Evolutionary conservation across 2,888 invertebrate species (phyloP), one percentile per base, ranked within the genome.

Genomic region (Prenolepis imparis): DNA sequence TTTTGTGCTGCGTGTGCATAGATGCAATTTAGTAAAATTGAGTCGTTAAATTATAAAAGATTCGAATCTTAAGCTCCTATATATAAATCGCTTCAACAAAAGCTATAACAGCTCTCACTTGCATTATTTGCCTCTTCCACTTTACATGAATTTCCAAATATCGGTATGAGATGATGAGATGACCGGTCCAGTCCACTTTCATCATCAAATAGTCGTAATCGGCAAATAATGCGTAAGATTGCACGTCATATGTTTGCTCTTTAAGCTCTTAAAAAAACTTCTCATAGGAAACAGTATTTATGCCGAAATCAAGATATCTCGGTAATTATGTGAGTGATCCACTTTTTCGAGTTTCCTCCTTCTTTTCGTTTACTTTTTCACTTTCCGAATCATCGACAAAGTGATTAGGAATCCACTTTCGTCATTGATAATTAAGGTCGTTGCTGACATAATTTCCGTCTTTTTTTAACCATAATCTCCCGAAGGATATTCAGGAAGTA

Each of bases 281-380:
- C 21, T 41, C 28, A 32, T 24, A 28, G 1, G 6, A 15, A 6
- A n/a, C 3, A 36, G 68, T 21, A 57, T 41, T 39, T 57, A 15
- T 36, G 6, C 3, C 36, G 18, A 75, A 11, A 32, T 36, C 18
- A 52, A 41, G 15, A 77, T 55, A 32, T 77, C 55, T 28, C n/a
- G 28, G 11, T 21, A 67, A 24, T 78, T 36, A 64, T 44, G 36
- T 52, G 48, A 68, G 24, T 68, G 63, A 80, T 81, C 72, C 39
- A 73, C 66, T 84, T 73, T 84, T 73, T 84, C 59, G 12, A 81
- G 11, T 32, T 74, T 74, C 32, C 36, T 36, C 21, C 44, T n/a
- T 18, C 24, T 52, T 39, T 41, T 12, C 5, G 24, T 52, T 5
- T 24, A 39, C 28, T 77, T 77, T 28, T 70, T 77, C 77, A 77